Evolutionary conservation across 2,797 vertebrate genomes (phyloP), one percentile per base, ranked within the genome.

Genomic region (Chelon labrosus): DNA sequence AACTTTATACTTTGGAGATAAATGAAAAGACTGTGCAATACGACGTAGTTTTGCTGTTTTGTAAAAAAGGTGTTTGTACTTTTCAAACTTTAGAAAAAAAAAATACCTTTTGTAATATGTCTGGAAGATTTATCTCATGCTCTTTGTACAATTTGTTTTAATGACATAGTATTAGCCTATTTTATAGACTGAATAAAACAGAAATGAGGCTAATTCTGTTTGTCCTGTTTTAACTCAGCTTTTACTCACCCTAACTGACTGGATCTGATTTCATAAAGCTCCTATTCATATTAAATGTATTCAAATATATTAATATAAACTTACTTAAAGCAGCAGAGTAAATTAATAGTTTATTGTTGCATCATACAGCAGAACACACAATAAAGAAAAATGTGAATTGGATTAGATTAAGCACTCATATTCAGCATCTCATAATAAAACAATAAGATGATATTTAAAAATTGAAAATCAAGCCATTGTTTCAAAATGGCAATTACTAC

Each of bases 1-100:
- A 92, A 91, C 90, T 93, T 94, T 94, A 92, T 97, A 97, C 96
- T 97, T 96, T 97, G 95, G 94, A 94, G 94, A 96, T 96, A 95
- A 86, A 96, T 95, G 92, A 95, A 92, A 95, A 95, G 95, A 95
- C 93, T 96, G 97, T 99, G 97, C 97, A 99, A 98, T 98, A 97
- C 96, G 91, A 94, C 90, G 94, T 97, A 96, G 95, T 96, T 95
- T 96, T 95, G 95, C 96, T 94, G 94, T 97, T 99, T 98, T 97
- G 95, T 96, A 97, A 95, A 52, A 16, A 52, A 49, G 46, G 88
- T 93, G 92, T 97, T 98, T 97, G 96, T 96, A 97, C 94, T 96
- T 93, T 95, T 91, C 89, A 93, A 94, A 91, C 86, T 93, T 94
- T 92, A 91, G 90, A 79, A 35, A 35, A 65, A 65, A 85, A 84